Percentiles rank a stretch among this genome's conserved stretches.
These are phyloP conservation scores for Corvus hawaiiensis DNA, from an alignment of 2,113 vertebrate species.

Conservation along the genomic window DNA sequence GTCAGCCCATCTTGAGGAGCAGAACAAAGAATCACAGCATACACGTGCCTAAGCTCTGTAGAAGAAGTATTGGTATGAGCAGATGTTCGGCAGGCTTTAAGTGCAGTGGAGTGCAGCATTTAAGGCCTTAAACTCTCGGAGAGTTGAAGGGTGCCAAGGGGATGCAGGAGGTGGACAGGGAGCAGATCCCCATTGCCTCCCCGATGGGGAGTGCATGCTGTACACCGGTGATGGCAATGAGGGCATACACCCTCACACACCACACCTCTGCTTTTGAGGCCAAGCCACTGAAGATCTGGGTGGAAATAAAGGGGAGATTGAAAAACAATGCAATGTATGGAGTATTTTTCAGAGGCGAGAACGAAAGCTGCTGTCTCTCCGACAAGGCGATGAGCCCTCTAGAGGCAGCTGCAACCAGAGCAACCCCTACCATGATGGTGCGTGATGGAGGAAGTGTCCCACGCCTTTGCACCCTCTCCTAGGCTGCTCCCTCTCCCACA, in stretches of 20 bases:
- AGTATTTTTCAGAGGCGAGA: neutral
- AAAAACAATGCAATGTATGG: neutral
- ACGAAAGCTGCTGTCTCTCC: neutral
- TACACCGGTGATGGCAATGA: rapidly evolving
- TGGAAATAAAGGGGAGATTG: neutral
- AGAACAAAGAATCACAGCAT: neutral
- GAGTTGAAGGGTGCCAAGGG: neutral
- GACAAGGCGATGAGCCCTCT: conserved; percentile 47
- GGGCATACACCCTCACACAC: neutral
- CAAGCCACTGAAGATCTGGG: neutral
- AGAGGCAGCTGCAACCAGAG: neutral
- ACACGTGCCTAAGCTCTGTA: rapidly evolving
- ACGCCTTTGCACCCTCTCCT: neutral
- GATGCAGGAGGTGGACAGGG: neutral
- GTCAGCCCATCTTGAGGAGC: neutral
- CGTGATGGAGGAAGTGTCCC: rapidly evolving
- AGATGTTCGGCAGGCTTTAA: neutral
- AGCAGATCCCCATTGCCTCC: neutral
- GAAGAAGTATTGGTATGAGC: neutral
- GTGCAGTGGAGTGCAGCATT: neutral
- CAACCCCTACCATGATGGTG: neutral
- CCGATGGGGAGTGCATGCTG: rapidly evolving
- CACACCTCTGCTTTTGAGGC: neutral
- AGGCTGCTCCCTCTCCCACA: neutral
- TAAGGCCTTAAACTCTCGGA: neutral